Percentiles rank a stretch among this genome's conserved stretches.
phyloP scores from a whole-genome alignment of 2,113 vertebrate species.

The Pterophyllum scalare region DNA sequence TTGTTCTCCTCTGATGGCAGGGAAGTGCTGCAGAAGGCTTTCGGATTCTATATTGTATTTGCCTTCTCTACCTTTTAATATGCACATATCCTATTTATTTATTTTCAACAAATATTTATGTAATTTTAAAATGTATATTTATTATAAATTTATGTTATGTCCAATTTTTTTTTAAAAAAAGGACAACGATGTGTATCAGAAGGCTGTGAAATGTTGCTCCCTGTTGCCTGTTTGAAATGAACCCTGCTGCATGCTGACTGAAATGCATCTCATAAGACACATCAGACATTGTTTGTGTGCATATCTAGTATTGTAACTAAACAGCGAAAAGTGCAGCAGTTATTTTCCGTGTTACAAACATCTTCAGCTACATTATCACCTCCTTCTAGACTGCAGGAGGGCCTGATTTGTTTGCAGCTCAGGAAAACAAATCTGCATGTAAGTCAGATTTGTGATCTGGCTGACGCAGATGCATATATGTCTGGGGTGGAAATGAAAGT shows the following conservation, averaged over 20 bases:
- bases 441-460: background rate
- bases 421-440: background rate
- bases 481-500: background rate
- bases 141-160: background rate
- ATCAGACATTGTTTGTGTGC: background rate
- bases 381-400: background rate
- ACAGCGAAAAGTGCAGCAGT: background rate
- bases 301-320: background rate
- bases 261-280: background rate
- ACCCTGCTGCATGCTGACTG: background rate
- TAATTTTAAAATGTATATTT: background rate
- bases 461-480: background rate
- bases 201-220: background rate
- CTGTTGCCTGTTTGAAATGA: background rate
- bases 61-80: background rate
- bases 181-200: background rate
- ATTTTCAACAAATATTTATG: background rate
- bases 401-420: background rate
- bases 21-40: background rate
- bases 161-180: background rate
- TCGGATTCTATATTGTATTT: background rate
- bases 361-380: background rate
- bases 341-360: background rate
- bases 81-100: background rate
- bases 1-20: conserved; percentile 5